These are phyloP conservation scores for Frankliniella fusca DNA, from an alignment of 2,888 invertebrate genomes.

Conservation along the genomic window DNA sequence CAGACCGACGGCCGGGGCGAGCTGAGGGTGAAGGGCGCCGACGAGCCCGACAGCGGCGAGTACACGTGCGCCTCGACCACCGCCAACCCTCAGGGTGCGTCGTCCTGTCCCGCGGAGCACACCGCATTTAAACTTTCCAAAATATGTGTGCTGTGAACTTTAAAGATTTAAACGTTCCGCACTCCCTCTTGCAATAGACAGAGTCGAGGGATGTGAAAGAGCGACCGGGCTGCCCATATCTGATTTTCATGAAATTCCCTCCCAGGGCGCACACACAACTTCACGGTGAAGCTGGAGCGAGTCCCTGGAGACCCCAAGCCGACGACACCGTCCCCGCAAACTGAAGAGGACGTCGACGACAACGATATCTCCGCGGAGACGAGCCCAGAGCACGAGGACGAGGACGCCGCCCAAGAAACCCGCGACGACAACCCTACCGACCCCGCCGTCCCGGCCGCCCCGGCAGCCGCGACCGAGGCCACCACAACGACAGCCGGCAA, in stretches of 20 bases:
- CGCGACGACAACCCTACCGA: no score
- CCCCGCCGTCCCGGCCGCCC: no score
- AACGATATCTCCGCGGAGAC: not conserved
- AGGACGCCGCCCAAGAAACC: not conserved
- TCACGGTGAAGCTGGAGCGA: not conserved
- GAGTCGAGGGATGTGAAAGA: no score
- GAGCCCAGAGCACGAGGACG: not conserved
- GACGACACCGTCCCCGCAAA: not conserved
- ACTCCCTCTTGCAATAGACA: no score
- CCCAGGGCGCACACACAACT: not conserved
- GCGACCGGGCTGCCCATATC: no score
- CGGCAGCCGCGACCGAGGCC: no score
- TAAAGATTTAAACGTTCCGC: no score
- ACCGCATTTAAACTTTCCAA: no score
- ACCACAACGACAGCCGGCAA: not conserved
- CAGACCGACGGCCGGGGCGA: constrained; percentile 1
- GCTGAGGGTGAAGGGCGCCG: constrained; percentile 3
- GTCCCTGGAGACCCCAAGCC: not conserved
- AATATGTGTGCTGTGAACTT: no score
- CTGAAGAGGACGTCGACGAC: not conserved
- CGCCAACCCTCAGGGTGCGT: not conserved
- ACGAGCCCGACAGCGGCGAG: constrained; percentile 4
- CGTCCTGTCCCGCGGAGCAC: not conserved
- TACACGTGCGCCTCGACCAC: not conserved
- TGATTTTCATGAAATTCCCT: no score